Evolutionary conservation across 2,888 invertebrate genomes (phyloP).

Genomic region (Andrena hattorfiana): DNA sequence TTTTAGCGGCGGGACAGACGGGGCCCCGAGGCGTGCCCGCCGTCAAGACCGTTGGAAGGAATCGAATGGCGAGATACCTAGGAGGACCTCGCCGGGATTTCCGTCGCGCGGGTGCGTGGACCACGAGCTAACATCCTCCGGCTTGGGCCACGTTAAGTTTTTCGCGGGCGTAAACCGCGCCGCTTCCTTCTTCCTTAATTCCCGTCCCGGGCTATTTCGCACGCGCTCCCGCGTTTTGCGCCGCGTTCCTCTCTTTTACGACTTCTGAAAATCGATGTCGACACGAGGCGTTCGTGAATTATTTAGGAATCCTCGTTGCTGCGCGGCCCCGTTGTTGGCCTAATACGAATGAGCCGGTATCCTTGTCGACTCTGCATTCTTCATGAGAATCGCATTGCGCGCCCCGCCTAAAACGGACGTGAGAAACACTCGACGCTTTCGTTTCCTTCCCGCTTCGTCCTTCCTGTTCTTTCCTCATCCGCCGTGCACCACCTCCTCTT

Average conservation of each 20-base stretch:
- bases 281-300: constrained; percentile 73
- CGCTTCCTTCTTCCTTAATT: constrained; percentile 40
- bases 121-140: background rate
- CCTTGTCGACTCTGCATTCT: constrained; percentile 73
- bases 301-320: constrained; percentile 76
- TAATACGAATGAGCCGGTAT: constrained; percentile 75
- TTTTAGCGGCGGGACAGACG: constrained; percentile 34
- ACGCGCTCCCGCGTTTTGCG: constrained; percentile 58
- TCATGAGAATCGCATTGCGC: constrained; percentile 68
- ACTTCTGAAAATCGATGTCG: constrained; percentile 74
- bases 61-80: constrained; percentile 38
- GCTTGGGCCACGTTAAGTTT: constrained; percentile 11
- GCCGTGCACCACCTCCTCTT: background rate
- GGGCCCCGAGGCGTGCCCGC: constrained; percentile 34
- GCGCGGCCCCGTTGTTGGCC: constrained; percentile 69
- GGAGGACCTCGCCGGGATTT: constrained; percentile 36
- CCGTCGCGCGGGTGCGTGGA: constrained; percentile 8
- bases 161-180: background rate
- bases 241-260: constrained; percentile 62
- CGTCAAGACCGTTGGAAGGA: constrained; percentile 23
- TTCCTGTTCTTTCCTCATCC: background rate
- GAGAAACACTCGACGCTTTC: constrained; percentile 68
- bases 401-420: constrained; percentile 71
- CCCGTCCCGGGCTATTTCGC: constrained; percentile 43
- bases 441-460: constrained; percentile 7